A percentile compares a stretch with the other conserved stretches of the same genome.
Evolutionary conservation across 2,113 vertebrate genomes (phyloP).

Genomic region (Corythaeola cristata): DNA sequence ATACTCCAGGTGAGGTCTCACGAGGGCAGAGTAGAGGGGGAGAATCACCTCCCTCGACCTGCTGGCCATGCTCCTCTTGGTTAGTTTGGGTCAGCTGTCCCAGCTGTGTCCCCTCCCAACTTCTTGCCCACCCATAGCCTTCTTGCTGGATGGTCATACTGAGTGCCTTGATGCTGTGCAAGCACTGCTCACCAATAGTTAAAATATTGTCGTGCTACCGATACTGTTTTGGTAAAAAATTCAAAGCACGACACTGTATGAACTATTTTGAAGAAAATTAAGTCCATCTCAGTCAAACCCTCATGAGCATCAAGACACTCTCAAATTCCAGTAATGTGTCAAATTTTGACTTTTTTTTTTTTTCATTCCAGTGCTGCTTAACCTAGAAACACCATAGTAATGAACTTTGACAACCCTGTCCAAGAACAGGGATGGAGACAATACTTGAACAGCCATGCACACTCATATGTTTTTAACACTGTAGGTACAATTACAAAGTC

Average conservation of each 20-base stretch:
- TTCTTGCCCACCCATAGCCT: neutral
- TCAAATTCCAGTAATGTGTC: neutral
- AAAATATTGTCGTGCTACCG: neutral
- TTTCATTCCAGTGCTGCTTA: neutral
- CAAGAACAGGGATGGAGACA: neutral
- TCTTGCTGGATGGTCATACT: neutral
- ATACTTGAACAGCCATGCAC: neutral
- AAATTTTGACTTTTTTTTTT: neutral
- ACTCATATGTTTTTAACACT: neutral
- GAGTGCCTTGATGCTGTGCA: neutral
- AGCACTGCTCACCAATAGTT: neutral
- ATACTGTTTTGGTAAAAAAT: neutral
- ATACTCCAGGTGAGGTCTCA: no score
- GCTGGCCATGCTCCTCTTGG: no score
- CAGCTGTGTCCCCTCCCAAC: neutral
- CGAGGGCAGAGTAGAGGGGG: no score
- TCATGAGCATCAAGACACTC: neutral
- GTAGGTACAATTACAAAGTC: neutral
- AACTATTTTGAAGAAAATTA: neutral
- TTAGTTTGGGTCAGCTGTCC: neutral
- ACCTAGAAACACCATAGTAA: neutral
- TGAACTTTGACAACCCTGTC: neutral
- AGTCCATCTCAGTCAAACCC: neutral
- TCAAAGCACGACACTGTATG: fast-evolving
- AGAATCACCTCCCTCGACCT: no score